Evolutionary conservation across 2,888 invertebrate genomes (phyloP).

Genomic region (Stenichneumon culpator): DNA sequence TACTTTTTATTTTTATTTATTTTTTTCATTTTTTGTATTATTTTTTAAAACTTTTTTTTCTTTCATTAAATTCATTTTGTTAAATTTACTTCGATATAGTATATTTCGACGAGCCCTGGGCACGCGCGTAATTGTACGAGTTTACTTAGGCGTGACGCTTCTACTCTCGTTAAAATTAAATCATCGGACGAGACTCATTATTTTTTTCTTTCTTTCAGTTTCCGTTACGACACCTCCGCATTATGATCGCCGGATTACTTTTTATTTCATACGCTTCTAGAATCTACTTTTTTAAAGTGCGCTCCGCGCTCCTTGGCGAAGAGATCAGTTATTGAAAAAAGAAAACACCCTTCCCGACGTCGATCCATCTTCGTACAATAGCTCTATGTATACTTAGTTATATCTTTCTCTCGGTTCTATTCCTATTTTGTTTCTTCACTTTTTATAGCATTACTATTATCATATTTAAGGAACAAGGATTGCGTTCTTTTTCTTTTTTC

Average conservation of each 20-base stretch:
- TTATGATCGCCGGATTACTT: conserved; percentile 53
- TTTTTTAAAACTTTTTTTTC: conserved; percentile 14
- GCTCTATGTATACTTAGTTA: conserved; percentile 55
- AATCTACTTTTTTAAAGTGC: conserved; percentile 39
- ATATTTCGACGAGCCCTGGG: conserved; percentile 40
- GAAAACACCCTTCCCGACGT: conserved; percentile 6
- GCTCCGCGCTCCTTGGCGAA: conserved; percentile 45
- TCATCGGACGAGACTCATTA: conserved; percentile 63
- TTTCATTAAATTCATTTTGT: conserved; percentile 13
- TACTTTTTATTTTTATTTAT: conserved; percentile 19
- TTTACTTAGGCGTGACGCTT: conserved; percentile 47
- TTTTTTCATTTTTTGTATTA: conserved; percentile 17
- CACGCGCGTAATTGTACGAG: conserved; percentile 51
- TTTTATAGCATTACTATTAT: conserved; percentile 60
- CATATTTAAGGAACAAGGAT: conserved; percentile 67
- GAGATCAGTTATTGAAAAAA: conserved; percentile 37
- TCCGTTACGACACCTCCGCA: conserved; percentile 51
- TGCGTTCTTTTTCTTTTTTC: conserved; percentile 44
- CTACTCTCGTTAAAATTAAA: conserved; percentile 39
- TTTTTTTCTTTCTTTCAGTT: conserved; percentile 26
- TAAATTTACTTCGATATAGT: conserved; percentile 30
- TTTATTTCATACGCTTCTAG: background rate
- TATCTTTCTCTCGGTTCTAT: conserved; percentile 57
- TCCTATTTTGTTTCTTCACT: conserved; percentile 59
- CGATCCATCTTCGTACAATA: conserved; percentile 46